Evolutionary conservation across 2,113 vertebrate genomes (phyloP), one percentile per base, ranked within the genome.

Genomic region (Neofelis nebulosa): DNA sequence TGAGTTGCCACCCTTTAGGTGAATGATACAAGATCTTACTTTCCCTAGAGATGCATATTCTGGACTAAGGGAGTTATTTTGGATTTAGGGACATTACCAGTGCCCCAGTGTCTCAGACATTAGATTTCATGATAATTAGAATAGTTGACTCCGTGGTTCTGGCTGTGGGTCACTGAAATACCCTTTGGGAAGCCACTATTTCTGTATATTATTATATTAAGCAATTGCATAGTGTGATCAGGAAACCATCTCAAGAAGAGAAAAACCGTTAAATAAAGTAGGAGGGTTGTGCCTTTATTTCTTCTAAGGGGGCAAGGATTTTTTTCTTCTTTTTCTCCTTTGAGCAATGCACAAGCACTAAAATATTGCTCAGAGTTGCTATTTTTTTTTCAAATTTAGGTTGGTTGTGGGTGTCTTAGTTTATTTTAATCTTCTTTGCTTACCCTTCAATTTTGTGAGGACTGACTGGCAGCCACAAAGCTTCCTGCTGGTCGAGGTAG

Each of bases 401-500:
- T 91, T 69, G 78, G 36, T 85, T 71, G 18, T 82, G 18, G 74
- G 50, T 63, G 36, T 83, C 52, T 93, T 83, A 41, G 65, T 86
- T 81, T 7, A 15, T 14, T 90, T 86, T 89, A n/a, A 65, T 83
- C 79, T 96, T 93, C 41, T 94, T 1, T 14, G 0, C 95, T 83
- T 29, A 1, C 38, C 82, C 69, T 96, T 92, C 52, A 33, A 15
- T 96, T 97, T 50, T 92, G 87, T 91, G n/a, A 84, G 94, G 88
- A 92, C 89, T 83, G 29, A 95, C 68, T 95, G 80, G 94, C 83
- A 98, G 41, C 82, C 95, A 68, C 25, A 65, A 33, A 33, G 91
- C 92, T 92, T 92, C 97, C 98, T 97, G 90, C 83, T 98, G 98
- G 88, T 91, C 13, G 23, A 33, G 92, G 88, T 92, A 79, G 88